Evolutionary conservation across 1,140 invertebrate genomes (phyloP).

Genomic region (Drosophila seguyi): DNA sequence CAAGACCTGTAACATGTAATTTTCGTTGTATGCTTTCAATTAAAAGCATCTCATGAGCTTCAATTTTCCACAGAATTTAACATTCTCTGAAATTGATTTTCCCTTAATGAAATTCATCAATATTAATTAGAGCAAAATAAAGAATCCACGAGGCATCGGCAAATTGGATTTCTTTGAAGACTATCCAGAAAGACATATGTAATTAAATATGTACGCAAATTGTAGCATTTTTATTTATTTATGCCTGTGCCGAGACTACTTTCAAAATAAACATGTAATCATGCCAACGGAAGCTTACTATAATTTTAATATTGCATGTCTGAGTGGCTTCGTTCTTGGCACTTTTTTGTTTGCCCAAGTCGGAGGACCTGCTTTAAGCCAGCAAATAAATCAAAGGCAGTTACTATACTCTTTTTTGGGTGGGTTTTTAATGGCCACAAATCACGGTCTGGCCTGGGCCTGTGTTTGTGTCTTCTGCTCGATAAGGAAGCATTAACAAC

Average conservation of each 20-base stretch:
- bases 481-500: slow-evolving; percentile 55
- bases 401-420: slow-evolving; percentile 46
- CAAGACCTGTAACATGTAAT: slow-evolving; percentile 1
- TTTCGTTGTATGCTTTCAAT: slow-evolving; percentile 25
- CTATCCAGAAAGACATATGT: not conserved
- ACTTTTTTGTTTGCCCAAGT: slow-evolving; percentile 30
- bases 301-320: slow-evolving; percentile 79
- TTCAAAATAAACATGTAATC: slow-evolving; percentile 66
- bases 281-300: slow-evolving; percentile 63
- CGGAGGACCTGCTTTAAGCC: slow-evolving; percentile 13
- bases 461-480: slow-evolving; percentile 33
- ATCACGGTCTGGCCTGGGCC: slow-evolving; percentile 62
- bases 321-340: slow-evolving; percentile 38
- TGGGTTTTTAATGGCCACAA: slow-evolving; percentile 72
- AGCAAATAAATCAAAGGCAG: slow-evolving; percentile 74
- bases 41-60: slow-evolving; percentile 14
- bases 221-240: not conserved
- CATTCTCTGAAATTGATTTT: slow-evolving; percentile 9
- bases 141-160: not conserved
- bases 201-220: slow-evolving; percentile 2
- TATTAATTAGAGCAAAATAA: slow-evolving; percentile 35
- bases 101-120: slow-evolving; percentile 7
- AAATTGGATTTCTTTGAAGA: slow-evolving; percentile 3
- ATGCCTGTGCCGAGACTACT: not conserved
- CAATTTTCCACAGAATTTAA: slow-evolving; percentile 18